A percentile compares a stretch with the other conserved stretches of the same genome.
These are phyloP conservation scores for Melanotus villosus DNA, from an alignment of 2,888 invertebrate genomes.

Conservation along the genomic window DNA sequence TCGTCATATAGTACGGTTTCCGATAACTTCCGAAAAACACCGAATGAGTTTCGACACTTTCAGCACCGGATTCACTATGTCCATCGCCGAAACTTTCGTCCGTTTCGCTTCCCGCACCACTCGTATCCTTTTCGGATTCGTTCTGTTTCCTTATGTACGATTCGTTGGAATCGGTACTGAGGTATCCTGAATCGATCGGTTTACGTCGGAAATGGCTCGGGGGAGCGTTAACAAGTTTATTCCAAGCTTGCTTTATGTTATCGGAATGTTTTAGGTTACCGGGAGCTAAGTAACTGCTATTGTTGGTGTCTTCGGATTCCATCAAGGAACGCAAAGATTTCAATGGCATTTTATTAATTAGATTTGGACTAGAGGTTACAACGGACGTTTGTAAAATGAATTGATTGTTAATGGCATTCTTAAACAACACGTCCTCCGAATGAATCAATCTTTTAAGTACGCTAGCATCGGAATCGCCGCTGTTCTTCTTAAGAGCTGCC, in stretches of 20 bases:
- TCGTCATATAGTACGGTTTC: slow-evolving; percentile 62
- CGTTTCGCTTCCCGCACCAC: slow-evolving; percentile 74
- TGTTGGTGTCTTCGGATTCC: slow-evolving; percentile 28
- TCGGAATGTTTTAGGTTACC: slow-evolving; percentile 39
- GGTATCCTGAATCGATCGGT: slow-evolving; percentile 84
- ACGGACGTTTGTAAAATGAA: slow-evolving; percentile 58
- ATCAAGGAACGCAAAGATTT: slow-evolving; percentile 45
- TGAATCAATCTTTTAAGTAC: slow-evolving; percentile 53
- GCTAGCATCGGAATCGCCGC: not conserved
- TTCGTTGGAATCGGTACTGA: slow-evolving; percentile 85
- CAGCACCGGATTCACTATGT: slow-evolving; percentile 89
- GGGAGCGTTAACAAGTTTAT: slow-evolving; percentile 51
- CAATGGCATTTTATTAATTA: slow-evolving; percentile 29
- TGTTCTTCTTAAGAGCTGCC: slow-evolving; percentile 23
- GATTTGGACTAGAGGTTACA: slow-evolving; percentile 32
- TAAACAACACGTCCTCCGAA: slow-evolving; percentile 55
- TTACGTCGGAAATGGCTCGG: slow-evolving; percentile 46
- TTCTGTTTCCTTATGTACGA: slow-evolving; percentile 68
- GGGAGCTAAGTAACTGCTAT: slow-evolving; percentile 27
- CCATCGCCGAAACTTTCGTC: slow-evolving; percentile 85
- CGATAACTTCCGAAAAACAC: slow-evolving; percentile 86
- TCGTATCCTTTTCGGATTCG: slow-evolving; percentile 69
- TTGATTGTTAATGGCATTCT: slow-evolving; percentile 60
- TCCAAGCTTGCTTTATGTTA: slow-evolving; percentile 60
- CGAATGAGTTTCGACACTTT: slow-evolving; percentile 89